phyloP scores from a whole-genome alignment of 2,888 invertebrate genomes.

The Polydrusus cervinus region DNA sequence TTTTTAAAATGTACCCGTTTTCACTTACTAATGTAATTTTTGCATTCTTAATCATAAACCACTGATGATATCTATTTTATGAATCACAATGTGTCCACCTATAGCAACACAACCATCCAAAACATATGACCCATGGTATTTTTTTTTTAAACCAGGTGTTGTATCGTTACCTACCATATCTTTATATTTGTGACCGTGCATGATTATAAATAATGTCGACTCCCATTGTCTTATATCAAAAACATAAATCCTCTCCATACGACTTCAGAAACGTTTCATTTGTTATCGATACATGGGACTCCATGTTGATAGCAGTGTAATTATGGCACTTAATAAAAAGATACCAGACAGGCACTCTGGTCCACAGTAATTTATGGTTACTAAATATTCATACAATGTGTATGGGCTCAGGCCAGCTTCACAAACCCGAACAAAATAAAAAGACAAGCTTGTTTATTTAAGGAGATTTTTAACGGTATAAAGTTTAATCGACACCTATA shows the following conservation, averaged over 20 bases:
- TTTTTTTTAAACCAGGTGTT: slow-evolving; percentile 35
- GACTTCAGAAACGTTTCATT: slow-evolving; percentile 60
- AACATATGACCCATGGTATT: slow-evolving; percentile 15
- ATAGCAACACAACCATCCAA: slow-evolving; percentile 17
- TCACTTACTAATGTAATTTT: no score
- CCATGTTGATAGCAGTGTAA: slow-evolving; percentile 62
- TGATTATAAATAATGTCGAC: slow-evolving; percentile 58
- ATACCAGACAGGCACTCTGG: slow-evolving; percentile 58
- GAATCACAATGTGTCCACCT: not conserved
- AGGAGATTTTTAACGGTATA: slow-evolving; percentile 42
- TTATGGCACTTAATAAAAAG: slow-evolving; percentile 64
- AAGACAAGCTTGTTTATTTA: slow-evolving; percentile 32
- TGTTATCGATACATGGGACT: slow-evolving; percentile 62
- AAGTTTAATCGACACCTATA: slow-evolving; percentile 49
- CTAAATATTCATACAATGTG: slow-evolving; percentile 62
- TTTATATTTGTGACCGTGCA: slow-evolving; percentile 39
- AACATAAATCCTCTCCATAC: slow-evolving; percentile 60
- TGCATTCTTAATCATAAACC: no score
- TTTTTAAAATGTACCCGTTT: no score
- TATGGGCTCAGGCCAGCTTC: slow-evolving; percentile 35
- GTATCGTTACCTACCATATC: slow-evolving; percentile 43
- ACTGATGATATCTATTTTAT: not conserved
- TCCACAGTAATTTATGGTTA: slow-evolving; percentile 60
- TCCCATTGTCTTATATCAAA: slow-evolving; percentile 61
- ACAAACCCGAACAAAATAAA: slow-evolving; percentile 29